phyloP scores from a whole-genome alignment of 2,888 invertebrate genomes.

The Drosophila sordidula region DNA sequence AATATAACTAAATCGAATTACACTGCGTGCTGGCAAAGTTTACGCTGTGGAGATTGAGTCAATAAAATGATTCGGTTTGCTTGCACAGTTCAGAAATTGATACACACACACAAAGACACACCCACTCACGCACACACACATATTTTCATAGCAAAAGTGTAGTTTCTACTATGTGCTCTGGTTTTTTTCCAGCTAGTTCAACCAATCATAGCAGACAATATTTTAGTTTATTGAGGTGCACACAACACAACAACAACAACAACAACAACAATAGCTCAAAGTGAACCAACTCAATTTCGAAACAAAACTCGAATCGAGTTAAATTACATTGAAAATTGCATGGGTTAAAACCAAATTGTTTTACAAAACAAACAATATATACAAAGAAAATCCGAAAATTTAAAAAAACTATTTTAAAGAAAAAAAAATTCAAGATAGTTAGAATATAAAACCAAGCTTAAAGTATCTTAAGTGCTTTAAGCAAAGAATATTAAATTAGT shows the following conservation, averaged over 20 bases:
- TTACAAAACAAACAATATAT: slow-evolving; percentile 35
- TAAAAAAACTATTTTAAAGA: not conserved
- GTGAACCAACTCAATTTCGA: slow-evolving; percentile 33
- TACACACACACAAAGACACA: slow-evolving; percentile 47
- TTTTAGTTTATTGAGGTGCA: slow-evolving; percentile 51
- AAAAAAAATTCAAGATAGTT: too few species aligned
- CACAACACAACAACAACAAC: slow-evolving; percentile 22
- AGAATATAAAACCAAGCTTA: too few species aligned
- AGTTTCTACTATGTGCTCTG: slow-evolving; percentile 34
- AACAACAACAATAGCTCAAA: slow-evolving; percentile 18
- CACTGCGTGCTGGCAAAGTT: slow-evolving; percentile 65
- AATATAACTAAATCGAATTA: slow-evolving; percentile 67
- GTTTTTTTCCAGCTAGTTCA: slow-evolving; percentile 33
- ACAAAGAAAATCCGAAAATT: slow-evolving; percentile 2
- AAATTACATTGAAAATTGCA: slow-evolving; percentile 76
- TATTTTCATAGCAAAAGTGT: slow-evolving; percentile 8
- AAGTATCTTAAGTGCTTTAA: too few species aligned
- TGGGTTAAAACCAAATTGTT: slow-evolving; percentile 57
- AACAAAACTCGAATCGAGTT: slow-evolving; percentile 63
- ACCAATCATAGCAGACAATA: slow-evolving; percentile 37
- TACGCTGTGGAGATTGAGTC: slow-evolving; percentile 74
- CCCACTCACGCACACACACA: slow-evolving; percentile 5
- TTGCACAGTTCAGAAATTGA: slow-evolving; percentile 64
- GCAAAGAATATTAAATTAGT: too few species aligned
- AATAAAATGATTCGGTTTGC: slow-evolving; percentile 73